Percentiles rank a stretch among this genome's conserved stretches.
These are phyloP conservation scores for Phrynocephalus vlangalii DNA, from an alignment of 2,797 vertebrate species.

Conservation along the genomic window DNA sequence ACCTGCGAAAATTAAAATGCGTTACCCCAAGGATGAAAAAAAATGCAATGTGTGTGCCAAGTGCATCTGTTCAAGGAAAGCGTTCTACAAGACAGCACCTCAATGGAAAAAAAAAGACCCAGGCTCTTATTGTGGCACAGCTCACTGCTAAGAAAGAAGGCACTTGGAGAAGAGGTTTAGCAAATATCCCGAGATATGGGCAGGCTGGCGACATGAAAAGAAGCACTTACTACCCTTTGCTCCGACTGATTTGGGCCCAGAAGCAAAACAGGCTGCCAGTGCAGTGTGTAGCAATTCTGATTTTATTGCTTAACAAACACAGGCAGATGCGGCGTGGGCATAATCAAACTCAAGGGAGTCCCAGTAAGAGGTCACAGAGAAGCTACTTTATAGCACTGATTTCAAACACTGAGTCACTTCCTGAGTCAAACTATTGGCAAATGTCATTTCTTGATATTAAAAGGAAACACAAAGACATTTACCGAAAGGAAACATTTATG, in stretches of 20 bases:
- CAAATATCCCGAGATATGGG: neutral
- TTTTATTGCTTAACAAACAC: neutral
- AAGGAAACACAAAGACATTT: conserved; percentile 42
- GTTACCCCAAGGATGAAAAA: neutral
- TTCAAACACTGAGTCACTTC: conserved; percentile 43
- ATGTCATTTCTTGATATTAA: conserved; percentile 40
- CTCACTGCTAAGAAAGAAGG: neutral
- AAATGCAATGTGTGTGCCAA: neutral
- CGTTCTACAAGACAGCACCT: neutral
- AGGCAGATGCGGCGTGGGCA: neutral
- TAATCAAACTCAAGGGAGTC: neutral
- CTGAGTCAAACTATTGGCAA: conserved; percentile 41
- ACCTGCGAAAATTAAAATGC: neutral
- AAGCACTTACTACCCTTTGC: neutral
- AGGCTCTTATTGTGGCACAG: neutral
- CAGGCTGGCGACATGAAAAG: neutral
- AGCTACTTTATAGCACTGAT: conserved; percentile 20
- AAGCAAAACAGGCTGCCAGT: neutral
- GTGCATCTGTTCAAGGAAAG: neutral
- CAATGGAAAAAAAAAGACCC: neutral
- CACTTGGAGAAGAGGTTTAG: neutral
- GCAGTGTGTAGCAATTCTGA: neutral
- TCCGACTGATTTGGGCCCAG: neutral
- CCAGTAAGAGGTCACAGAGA: too few species aligned
- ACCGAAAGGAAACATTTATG: conserved; percentile 14